Base-by-base conservation (phyloP, 2,888 invertebrate genomes). In the Acrocyrtus sp. region DNA sequence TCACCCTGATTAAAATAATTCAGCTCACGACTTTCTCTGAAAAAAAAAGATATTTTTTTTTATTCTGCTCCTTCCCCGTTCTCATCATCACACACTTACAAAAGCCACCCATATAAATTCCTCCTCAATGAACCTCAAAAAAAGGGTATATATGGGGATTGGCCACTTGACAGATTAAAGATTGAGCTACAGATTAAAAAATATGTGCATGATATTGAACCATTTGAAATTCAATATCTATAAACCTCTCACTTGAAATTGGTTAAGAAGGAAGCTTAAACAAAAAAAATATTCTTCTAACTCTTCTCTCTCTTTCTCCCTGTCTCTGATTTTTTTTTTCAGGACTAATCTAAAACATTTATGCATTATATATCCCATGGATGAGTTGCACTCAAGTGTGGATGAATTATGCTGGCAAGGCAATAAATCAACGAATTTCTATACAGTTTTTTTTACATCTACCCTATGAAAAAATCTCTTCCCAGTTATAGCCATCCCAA, bases 351-450 rank as follows among this genome's bases (percentile, higher is more conserved):
- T 5, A 34, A 34, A 34, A 5, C 34, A 34, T 34, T 34, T 34
- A 34, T 34, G 34, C 34, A 34, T 34, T 34, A 34, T 34, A 34
- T 19, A 65, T 15, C 41, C 60, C 50, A 58, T 70, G 62, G 62
- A 70, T 58, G 69, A 62, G 48, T 70, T 57, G 63, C 70, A 70
- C 63, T 63, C 62, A 63, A 63, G 63, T 70, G 70, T 70, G 70
- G 63, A 70, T 43, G 70, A 70, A 70, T 51, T 70, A 57, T 70
- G 48, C 43, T 58, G 70, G 45, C 63, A 51, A 27, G 58, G 58
- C 22, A 57, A 70, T 70, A 70, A 70, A 70, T 70, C 70, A 70
- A 63, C 50, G 45, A n/a, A 58, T 43, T 70, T 56, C 41, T 62
- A 19, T 57, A 48, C 21, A n/a, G n/a, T n/a, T n/a, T n/a, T n/a